Conservation (phyloP, 2,888 invertebrate genomes). For the Synergus laeviventris region DNA sequence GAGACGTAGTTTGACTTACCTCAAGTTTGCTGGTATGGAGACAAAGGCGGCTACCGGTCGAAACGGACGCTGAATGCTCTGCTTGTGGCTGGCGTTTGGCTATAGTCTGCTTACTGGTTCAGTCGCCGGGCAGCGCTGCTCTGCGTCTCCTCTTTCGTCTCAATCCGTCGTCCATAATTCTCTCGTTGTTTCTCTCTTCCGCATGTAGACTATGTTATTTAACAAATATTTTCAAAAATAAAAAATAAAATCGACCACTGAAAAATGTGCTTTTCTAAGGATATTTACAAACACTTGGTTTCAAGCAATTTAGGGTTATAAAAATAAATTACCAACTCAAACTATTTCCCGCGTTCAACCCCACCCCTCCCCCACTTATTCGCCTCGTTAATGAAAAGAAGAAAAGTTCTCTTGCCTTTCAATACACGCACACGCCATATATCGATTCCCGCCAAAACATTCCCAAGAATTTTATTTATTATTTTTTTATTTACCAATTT, state of each 20-base stretch:
- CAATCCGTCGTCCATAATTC: background rate
- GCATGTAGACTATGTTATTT: background rate
- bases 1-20: slow-evolving; percentile 44
- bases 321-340: background rate
- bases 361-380: background rate
- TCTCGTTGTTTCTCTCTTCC: background rate
- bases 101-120: background rate
- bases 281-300: background rate
- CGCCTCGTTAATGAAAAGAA: too few relatives aligned
- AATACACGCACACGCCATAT: too few relatives aligned
- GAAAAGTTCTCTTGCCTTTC: too few relatives aligned
- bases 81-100: background rate
- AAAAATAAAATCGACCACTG: background rate
- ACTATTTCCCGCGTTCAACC: background rate
- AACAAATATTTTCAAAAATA: background rate
- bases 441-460: too few relatives aligned
- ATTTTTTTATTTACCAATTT: too few relatives aligned
- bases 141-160: background rate
- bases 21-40: slow-evolving; percentile 49
- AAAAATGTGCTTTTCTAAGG: background rate
- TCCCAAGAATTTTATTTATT: too few relatives aligned
- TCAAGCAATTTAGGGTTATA: background rate
- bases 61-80: slow-evolving; percentile 12
- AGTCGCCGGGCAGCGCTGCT: background rate
- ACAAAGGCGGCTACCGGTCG: slow-evolving; percentile 63